These are phyloP conservation scores for Herpailurus yagouaroundi DNA, from an alignment of 2,113 vertebrate species.

Conservation along the genomic window DNA sequence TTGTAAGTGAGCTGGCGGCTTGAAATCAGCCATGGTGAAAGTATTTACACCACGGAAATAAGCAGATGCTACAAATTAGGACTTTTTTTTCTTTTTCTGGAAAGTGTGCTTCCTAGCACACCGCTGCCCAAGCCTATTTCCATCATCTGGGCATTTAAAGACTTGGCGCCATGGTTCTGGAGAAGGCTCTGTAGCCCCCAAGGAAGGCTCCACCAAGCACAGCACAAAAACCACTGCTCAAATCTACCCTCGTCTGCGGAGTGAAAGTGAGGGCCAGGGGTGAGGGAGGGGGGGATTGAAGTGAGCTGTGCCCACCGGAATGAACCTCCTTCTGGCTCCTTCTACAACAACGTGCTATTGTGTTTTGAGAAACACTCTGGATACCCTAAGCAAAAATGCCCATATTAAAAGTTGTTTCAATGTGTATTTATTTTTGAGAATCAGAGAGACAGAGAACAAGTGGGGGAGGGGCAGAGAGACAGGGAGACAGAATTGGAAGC, in stretches of 20 bases:
- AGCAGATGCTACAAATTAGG: not conserved
- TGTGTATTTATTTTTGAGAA: too few relatives aligned
- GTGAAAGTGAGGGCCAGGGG: rapidly evolving
- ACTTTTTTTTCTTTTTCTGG: not conserved
- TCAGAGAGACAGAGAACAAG: too few relatives aligned
- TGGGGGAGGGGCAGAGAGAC: too few relatives aligned
- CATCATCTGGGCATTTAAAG: not conserved
- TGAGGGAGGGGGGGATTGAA: not conserved
- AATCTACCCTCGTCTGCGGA: not conserved
- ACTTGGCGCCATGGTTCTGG: not conserved
- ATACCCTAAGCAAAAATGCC: not conserved
- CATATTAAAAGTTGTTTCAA: not conserved
- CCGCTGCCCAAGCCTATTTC: not conserved
- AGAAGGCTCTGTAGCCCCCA: not conserved
- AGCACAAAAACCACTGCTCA: not conserved
- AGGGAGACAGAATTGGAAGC: too few relatives aligned
- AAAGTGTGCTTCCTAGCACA: not conserved
- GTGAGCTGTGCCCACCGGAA: not conserved
- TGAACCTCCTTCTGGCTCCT: not conserved
- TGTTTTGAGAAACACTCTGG: not conserved
- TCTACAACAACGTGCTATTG: not conserved
- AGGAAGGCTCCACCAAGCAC: not conserved
- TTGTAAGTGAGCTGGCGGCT: not conserved
- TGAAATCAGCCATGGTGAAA: not conserved
- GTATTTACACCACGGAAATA: constrained; percentile 8